Percentiles rank a stretch among this genome's conserved stretches.
Conservation (phyloP, 2,888 invertebrate species). For the Rhyacophila evoluta region DNA sequence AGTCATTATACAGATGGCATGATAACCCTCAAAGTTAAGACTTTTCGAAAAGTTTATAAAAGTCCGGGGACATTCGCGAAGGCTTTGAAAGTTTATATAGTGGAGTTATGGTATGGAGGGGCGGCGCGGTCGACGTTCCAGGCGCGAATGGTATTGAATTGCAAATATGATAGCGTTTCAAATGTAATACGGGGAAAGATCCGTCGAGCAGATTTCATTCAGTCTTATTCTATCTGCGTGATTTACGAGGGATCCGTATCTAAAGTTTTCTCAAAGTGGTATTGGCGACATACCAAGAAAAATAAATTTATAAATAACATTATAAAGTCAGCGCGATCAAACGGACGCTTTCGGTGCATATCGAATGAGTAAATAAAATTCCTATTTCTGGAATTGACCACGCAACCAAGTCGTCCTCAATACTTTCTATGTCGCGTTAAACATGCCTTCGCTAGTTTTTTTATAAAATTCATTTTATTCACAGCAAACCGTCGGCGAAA, state of each 20-base stretch:
- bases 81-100: conserved; percentile 10
- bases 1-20: conserved; percentile 24
- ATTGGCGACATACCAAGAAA: conserved; percentile 22
- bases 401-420: too few relatives aligned
- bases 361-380: not conserved
- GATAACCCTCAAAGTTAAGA: conserved; percentile 14
- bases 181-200: conserved; percentile 27
- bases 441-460: too few relatives aligned
- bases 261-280: not conserved
- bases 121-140: not conserved
- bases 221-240: conserved; percentile 25
- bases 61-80: conserved; percentile 8
- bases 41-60: not conserved
- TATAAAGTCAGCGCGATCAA: not conserved
- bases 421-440: too few relatives aligned
- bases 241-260: conserved; percentile 24
- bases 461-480: too few relatives aligned
- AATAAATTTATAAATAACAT: conserved; percentile 17
- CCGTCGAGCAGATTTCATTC: conserved; percentile 26
- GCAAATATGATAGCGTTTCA: conserved; percentile 29
- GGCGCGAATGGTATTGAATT: conserved; percentile 27
- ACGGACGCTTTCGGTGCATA: not conserved
- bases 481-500: too few relatives aligned
- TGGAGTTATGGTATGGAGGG: not conserved
- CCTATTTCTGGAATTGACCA: too few relatives aligned